Evolutionary conservation across 2,113 vertebrate genomes (phyloP).

Genomic region (Equus przewalskii): DNA sequence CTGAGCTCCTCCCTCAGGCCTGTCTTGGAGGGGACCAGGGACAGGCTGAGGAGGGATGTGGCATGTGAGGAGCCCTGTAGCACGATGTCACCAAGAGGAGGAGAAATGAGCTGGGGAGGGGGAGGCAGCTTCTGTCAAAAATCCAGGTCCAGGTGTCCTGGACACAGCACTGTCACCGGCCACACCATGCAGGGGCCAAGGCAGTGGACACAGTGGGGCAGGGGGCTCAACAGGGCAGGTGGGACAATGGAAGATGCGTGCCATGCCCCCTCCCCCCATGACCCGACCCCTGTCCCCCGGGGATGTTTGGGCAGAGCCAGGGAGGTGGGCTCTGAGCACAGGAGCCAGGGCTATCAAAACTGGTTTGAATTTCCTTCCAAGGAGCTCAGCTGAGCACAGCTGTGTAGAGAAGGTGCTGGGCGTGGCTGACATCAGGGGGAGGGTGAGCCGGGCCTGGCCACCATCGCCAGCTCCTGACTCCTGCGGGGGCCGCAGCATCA

Average conservation of each 20-base stretch:
- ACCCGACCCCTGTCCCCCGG: neutral
- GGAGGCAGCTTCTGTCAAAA: neutral
- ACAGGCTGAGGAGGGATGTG: neutral
- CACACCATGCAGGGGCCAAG: neutral
- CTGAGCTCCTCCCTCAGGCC: neutral
- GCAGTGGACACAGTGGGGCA: fast-evolving
- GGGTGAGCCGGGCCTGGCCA: neutral
- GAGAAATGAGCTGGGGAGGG: neutral
- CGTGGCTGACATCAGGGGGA: neutral
- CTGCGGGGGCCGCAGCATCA: fast-evolving
- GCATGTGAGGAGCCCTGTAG: neutral
- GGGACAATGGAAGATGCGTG: fast-evolving
- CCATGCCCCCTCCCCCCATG: neutral
- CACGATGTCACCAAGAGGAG: neutral
- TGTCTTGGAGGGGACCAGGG: neutral
- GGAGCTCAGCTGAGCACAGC: fast-evolving
- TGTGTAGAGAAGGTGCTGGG: neutral
- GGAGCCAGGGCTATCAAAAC: neutral
- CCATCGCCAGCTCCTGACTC: neutral
- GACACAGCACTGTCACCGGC: neutral
- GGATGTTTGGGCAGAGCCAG: neutral
- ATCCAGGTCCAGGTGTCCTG: neutral
- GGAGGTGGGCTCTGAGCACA: neutral
- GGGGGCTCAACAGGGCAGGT: neutral
- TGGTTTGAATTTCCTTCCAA: neutral